Evolutionary conservation across 2,113 vertebrate genomes (phyloP).

Genomic region (Pteronura brasiliensis): DNA sequence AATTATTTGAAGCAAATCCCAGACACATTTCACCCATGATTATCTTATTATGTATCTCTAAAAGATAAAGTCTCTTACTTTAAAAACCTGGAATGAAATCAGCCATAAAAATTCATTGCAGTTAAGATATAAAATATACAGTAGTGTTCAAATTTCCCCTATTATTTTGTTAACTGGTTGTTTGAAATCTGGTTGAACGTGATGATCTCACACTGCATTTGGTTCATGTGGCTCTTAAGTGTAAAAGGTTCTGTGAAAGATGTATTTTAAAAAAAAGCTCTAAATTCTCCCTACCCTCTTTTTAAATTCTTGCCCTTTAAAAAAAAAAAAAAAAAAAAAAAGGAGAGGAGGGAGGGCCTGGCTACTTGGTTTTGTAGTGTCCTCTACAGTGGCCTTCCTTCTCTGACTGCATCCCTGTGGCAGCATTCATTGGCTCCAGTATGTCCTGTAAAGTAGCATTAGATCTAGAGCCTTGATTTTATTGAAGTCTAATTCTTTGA

Average conservation of each 20-base stretch:
- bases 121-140: neutral
- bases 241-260: neutral
- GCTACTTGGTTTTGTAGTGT: neutral
- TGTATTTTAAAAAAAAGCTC: neutral
- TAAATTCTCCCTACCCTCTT: neutral
- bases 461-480: neutral
- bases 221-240: neutral
- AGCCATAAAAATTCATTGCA: neutral
- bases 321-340: neutral
- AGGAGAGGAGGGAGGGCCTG: neutral
- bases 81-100: neutral
- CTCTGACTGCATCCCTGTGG: neutral
- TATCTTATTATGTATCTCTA: neutral
- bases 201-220: neutral
- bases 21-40: neutral
- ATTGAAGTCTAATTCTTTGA: neutral
- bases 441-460: neutral
- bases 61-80: neutral
- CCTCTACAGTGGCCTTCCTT: neutral
- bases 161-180: neutral
- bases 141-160: neutral
- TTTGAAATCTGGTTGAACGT: neutral
- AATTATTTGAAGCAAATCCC: neutral
- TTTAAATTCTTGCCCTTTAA: neutral
- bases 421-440: neutral